Base-by-base conservation (phyloP, 2,888 invertebrate species). In the Anodontia alba region DNA sequence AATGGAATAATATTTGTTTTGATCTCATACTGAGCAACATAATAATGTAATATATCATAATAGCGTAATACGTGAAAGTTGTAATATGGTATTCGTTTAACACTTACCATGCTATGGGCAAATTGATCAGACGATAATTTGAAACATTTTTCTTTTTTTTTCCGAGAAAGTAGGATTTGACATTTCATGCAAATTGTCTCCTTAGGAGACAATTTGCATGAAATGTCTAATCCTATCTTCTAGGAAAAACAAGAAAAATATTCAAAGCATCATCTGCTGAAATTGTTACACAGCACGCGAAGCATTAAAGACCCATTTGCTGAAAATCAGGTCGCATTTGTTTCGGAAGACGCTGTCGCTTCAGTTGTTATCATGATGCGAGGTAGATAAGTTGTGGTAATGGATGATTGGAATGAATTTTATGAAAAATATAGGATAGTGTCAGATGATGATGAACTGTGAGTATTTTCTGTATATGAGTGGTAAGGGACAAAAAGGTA, bases 11-110 rank as follows among this genome's bases (percentile, higher is more conserved):
- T 31, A 10, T 62, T 62, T 62, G 62, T 62, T 62, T 62, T 62
- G 62, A 62, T 62, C 62, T 10, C 62, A 62, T 62, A 62, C 62
- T 62, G 62, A 62, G 62, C 33, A 33, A 29, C 33, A 20, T 62
- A 62, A 62, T 62, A 62, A 62, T 33, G 62, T 62, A 62, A 62
- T 33, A 62, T 62, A 31, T 62, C 62, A 62, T 62, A 33, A 62
- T 62, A 20, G 62, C 29, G 33, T 62, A 33, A 7, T 33, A 62
- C 20, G 62, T 33, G 33, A 62, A 62, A 62, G 62, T 62, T 62
- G 33, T 62, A 33, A 33, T 3, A 33, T 23, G 26, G 54, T 54
- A 33, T 62, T 31, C 10, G 33, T 62, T 62, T n/a, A n/a, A n/a
- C n/a, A n/a, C n/a, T n/a, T n/a, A n/a, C n/a, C n/a, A n/a, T n/a